Conservation (phyloP, 2,113 vertebrate genomes). For the Perccottus glenii region DNA sequence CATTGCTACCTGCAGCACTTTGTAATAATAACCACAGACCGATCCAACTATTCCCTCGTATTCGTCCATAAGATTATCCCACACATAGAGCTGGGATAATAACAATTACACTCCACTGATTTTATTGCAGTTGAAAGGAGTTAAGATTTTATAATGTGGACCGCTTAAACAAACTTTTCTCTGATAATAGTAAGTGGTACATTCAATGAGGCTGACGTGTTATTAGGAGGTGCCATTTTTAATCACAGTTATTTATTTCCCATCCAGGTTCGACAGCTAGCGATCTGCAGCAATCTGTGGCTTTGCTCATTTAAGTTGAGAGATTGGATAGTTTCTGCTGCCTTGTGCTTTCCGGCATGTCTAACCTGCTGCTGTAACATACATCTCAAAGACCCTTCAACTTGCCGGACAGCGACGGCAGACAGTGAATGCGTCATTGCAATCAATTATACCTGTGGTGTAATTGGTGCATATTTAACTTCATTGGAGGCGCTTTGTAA, state of each 20-base stretch:
- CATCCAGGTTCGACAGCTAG: conserved; percentile 13
- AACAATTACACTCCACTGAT: conserved; percentile 14
- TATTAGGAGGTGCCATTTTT: conserved; percentile 19
- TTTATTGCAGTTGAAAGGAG: conserved; percentile 20
- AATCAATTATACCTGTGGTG: conserved; percentile 47
- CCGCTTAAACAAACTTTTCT: conserved; percentile 24
- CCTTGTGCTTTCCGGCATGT: neutral
- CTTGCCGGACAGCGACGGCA: neutral
- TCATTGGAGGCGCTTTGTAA: conserved; percentile 42
- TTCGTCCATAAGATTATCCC: neutral
- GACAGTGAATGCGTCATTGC: conserved; percentile 23
- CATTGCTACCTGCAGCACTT: neutral
- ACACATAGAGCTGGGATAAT: conserved; percentile 3
- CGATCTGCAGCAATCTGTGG: conserved; percentile 27
- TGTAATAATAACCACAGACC: conserved; percentile 21
- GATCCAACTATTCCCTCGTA: neutral
- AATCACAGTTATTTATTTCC: conserved; percentile 38
- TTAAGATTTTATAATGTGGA: conserved; percentile 5
- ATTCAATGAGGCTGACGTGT: conserved; percentile 6
- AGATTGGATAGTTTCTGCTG: neutral
- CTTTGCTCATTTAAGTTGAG: conserved; percentile 17
- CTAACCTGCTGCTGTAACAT: conserved; percentile 4
- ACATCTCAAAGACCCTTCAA: neutral
- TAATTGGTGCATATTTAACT: conserved; percentile 54
- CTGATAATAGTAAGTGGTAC: conserved; percentile 8